Base-by-base conservation (phyloP, 1,140 invertebrate species). In the Aricia agestis region DNA sequence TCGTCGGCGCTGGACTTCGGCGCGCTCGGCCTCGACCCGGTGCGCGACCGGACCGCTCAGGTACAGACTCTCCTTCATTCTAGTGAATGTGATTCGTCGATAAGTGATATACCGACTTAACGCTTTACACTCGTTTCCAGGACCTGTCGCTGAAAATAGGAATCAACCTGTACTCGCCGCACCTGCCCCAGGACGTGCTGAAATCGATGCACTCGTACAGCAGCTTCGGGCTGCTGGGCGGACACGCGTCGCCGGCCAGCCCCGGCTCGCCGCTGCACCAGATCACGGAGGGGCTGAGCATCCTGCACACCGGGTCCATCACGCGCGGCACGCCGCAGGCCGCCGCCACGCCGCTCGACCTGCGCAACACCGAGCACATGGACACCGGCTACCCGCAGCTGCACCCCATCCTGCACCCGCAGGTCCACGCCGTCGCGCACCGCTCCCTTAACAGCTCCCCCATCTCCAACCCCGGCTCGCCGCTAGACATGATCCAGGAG, bases 401-500 rank as follows among this genome's bases (percentile, higher is more conserved):
- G 10, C 82, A 80, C 6, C 82, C 85, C 1, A 83, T 89, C 71
- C 76, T 88, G 0, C 87, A 90, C 63, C 89, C 89, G 0, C 90
- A 92, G 74, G 74, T 92, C 9, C 89, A 92, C 75, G 79, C 87
- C 71, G 89, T 92, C 0, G 80, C 92, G 68, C 94, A 88, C 72
- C 88, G 90, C 78, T 94, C 93, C 41, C 90, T 94, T 69, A 93
- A 93, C 52, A 93, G 93, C 77, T 93, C 92, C 0, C 93, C 93
- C 0, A 93, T 93, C 15, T 93, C 93, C 6, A 94, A 93, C 85
- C 92, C 93, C 42, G 91, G 94, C 69, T 94, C 95, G 79, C 94
- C 95, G 68, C 90, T 98, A 63, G 96, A 96, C 78, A 97, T 97
- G 94, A 98, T 98, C 63, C 95, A 96, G 82, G 97, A 98, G 82